phyloP scores from a whole-genome alignment of 2,888 invertebrate species.

The Keiferia lycopersicella region DNA sequence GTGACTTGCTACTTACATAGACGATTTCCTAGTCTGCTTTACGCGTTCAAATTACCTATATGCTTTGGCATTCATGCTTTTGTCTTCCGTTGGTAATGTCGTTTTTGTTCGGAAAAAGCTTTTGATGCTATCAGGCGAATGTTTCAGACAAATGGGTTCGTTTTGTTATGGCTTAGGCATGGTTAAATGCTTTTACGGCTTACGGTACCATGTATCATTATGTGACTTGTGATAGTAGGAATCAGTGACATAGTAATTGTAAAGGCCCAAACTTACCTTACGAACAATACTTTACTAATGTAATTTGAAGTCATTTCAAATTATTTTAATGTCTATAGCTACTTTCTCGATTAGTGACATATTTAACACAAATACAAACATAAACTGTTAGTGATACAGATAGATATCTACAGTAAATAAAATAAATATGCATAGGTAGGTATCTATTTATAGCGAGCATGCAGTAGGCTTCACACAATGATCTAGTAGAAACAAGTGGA shows the following conservation, averaged over 20 bases:
- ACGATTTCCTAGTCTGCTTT: neutral
- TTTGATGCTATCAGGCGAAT: slow-evolving; percentile 4
- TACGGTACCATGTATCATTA: no score
- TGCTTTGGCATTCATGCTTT: neutral
- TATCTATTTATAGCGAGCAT: slow-evolving; percentile 37
- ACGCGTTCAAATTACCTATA: no score
- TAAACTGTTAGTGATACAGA: neutral
- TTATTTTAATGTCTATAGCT: no score
- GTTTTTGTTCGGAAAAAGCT: neutral
- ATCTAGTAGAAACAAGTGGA: slow-evolving; percentile 16
- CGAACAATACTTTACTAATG: no score
- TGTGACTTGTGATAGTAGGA: no score
- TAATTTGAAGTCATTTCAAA: no score
- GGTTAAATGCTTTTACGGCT: neutral
- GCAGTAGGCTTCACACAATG: slow-evolving; percentile 55
- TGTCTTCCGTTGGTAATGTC: neutral
- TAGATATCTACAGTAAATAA: neutral
- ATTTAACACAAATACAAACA: no score
- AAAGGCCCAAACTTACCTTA: no score
- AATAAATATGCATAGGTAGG: no score
- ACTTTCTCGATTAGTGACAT: no score
- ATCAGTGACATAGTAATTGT: no score
- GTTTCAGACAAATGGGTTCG: slow-evolving; percentile 2
- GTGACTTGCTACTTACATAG: neutral
- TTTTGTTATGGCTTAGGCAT: neutral